Base-by-base conservation (phyloP, 2,888 invertebrate species). In the Cephus spinipes region DNA sequence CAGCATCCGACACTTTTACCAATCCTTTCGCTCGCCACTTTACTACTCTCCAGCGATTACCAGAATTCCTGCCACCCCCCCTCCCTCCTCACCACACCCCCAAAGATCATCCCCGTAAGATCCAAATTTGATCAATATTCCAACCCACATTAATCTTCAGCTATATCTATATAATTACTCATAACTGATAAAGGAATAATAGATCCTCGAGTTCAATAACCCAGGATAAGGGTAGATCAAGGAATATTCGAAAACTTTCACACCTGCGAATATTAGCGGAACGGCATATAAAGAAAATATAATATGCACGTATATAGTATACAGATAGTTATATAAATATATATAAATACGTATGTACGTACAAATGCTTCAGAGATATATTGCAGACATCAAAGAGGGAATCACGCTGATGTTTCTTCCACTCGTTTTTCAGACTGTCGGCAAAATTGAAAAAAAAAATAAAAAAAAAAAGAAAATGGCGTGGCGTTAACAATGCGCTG, bases 21-120 rank as follows among this genome's bases (percentile, higher is more conserved):
- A 55, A 55, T 55, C 55, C 55, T 55, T 55, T 55, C 55, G 55
- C 71, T 31, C 71, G 31, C 71, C 71, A 71, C 71, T 71, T 71
- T 71, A 71, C 71, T 33, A 71, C 71, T 12, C 71, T 32, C 71
- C 2, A 23, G 55, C 15, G 55, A 55, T 55, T 55, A 55, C 23
- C 9, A 23, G 55, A 55, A 23, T 55, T 55, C 23, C 55, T 23
- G 1, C 9, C 55, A 6, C 23, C 40, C 12, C 4, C 1, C 3
- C 35, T 12, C 12, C 36, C 36, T 1, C 3, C 35, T 12, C 35
- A 12, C 36, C 15, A 4, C 15, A 15, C 36, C 36, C 1, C 4
- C 36, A 2, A 23, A 55, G 23, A 55, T 55, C 55, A 23, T 55
- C 23, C 55, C 9, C 23, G 40, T 15, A 55, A 55, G 23, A 55